Percentiles rank a stretch among this genome's conserved stretches.
Conservation (phyloP, 2,113 vertebrate genomes). For the Oryctolagus cuniculus region DNA sequence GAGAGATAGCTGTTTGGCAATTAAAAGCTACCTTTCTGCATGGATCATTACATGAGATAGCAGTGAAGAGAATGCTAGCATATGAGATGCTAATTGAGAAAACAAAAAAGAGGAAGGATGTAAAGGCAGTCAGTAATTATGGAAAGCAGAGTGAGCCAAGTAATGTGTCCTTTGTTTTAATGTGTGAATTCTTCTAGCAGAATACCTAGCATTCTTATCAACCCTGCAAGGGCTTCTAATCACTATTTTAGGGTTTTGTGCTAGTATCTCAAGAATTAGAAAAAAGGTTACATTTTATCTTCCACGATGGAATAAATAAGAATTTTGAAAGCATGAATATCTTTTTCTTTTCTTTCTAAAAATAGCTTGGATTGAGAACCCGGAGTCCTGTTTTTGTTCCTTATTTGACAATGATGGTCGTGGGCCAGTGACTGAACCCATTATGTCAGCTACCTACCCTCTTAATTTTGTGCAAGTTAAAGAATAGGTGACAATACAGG, state of each 20-base stretch:
- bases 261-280: slow-evolving; percentile 29
- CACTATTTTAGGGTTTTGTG: neutral
- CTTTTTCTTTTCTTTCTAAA: neutral
- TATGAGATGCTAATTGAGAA: neutral
- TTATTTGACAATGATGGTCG: neutral
- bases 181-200: neutral
- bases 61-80: neutral
- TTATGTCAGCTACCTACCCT: neutral
- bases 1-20: neutral
- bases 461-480: slow-evolving; percentile 28
- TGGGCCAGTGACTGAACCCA: neutral
- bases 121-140: slow-evolving; percentile 47
- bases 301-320: neutral
- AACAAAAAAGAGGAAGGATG: neutral
- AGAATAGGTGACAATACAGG: neutral
- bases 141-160: neutral
- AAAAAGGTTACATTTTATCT: slow-evolving; percentile 34
- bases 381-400: neutral
- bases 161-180: slow-evolving; percentile 45
- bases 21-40: slow-evolving; percentile 41
- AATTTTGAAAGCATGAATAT: slow-evolving; percentile 34
- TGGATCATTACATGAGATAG: slow-evolving; percentile 1
- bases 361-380: neutral
- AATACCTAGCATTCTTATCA: slow-evolving; percentile 1
- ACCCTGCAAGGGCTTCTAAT: neutral